Evolutionary conservation across 2,113 vertebrate genomes (phyloP).

Genomic region (Rallus limicola): DNA sequence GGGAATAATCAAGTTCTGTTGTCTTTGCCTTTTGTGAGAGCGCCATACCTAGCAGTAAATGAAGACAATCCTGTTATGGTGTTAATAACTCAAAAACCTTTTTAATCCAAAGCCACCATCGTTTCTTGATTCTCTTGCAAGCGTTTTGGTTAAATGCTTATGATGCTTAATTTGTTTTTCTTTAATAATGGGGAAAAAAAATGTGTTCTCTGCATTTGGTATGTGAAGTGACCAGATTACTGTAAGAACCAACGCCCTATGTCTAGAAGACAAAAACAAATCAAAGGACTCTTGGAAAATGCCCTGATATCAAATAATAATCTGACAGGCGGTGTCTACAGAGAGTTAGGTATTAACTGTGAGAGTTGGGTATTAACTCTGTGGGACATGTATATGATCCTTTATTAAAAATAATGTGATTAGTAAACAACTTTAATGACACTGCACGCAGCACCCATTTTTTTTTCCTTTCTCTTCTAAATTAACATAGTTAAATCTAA

Average conservation of each 20-base stretch:
- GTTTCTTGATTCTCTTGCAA: background rate
- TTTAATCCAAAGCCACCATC: background rate
- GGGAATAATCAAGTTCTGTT: background rate
- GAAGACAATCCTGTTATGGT: background rate
- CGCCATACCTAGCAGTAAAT: background rate
- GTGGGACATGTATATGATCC: background rate
- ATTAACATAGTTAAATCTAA: background rate
- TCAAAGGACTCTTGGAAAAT: background rate
- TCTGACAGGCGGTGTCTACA: background rate
- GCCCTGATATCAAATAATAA: background rate
- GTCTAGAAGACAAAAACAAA: conserved; percentile 11
- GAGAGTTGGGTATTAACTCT: background rate
- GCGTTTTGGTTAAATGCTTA: background rate
- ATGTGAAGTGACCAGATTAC: conserved; percentile 35
- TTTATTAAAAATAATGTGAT: background rate
- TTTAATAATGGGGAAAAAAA: background rate
- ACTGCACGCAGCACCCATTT: background rate
- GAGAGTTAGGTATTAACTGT: background rate
- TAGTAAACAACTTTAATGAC: background rate
- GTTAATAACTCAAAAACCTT: background rate
- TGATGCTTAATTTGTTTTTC: background rate
- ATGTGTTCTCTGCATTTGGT: background rate
- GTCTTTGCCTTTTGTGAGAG: background rate
- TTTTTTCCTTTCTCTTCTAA: background rate
- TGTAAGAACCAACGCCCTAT: conserved; percentile 74